phyloP scores from a whole-genome alignment of 2,888 invertebrate genomes.

The Scaptodrosophila latifasciaeformis region DNA sequence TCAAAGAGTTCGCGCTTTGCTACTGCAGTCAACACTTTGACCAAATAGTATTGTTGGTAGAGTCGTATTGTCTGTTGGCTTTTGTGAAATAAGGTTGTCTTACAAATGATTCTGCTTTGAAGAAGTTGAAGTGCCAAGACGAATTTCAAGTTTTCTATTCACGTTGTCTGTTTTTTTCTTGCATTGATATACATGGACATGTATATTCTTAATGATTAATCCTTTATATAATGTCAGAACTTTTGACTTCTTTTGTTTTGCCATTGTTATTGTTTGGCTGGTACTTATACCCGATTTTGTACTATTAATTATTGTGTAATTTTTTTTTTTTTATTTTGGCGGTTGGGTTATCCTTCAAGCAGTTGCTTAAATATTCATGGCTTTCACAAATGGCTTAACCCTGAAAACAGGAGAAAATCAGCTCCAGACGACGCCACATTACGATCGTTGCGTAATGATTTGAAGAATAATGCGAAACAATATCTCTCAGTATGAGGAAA shows the following conservation, averaged over 20 bases:
- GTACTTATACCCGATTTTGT: constrained; percentile 66
- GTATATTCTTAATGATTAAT: constrained; percentile 56
- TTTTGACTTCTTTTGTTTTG: constrained; percentile 33
- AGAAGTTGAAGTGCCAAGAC: constrained; percentile 63
- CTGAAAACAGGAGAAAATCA: no score
- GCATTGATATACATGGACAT: constrained; percentile 3
- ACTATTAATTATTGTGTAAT: constrained; percentile 62
- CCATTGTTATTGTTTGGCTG: constrained; percentile 34
- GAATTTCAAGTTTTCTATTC: constrained; percentile 66
- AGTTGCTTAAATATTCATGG: constrained; percentile 42
- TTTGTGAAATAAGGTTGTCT: constrained; percentile 22
- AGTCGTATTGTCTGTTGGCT: constrained; percentile 17
- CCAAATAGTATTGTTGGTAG: constrained; percentile 33
- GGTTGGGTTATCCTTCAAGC: neutral
- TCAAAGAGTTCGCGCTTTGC: neutral
- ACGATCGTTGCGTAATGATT: no score
- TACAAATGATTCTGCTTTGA: constrained; percentile 22
- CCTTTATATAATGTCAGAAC: constrained; percentile 45
- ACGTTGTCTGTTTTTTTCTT: no score
- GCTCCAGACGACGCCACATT: no score
- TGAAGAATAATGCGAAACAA: no score
- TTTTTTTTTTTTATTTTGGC: constrained; percentile 23
- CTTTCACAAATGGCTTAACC: constrained; percentile 38
- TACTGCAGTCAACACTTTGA: constrained; percentile 62
- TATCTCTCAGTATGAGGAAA: no score